Conservation (phyloP, 1,140 invertebrate genomes). For the Atta texana region DNA sequence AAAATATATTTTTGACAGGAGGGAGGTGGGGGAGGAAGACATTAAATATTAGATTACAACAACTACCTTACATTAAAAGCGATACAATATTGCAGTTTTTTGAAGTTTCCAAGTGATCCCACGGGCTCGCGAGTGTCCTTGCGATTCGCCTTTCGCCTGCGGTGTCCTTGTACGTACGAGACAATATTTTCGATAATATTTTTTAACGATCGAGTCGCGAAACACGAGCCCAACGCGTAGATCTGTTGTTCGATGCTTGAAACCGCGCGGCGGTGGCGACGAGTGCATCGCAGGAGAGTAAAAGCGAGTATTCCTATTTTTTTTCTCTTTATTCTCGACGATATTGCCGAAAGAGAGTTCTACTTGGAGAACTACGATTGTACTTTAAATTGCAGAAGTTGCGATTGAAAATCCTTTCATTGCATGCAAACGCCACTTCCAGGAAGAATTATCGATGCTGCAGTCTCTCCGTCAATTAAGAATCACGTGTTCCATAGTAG, state of each 20-base stretch:
- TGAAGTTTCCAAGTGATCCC: constrained; percentile 30
- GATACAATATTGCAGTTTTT: neutral
- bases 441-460: constrained; percentile 14
- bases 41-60: neutral
- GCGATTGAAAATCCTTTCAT: neutral
- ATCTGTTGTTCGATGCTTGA: constrained; percentile 72
- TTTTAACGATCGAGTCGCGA: constrained; percentile 76
- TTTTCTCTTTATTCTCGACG: constrained; percentile 22
- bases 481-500: constrained; percentile 53
- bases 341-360: constrained; percentile 21
- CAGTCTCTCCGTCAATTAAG: constrained; percentile 41
- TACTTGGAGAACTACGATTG: neutral
- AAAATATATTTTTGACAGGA: neutral
- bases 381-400: constrained; percentile 5
- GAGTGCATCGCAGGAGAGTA: neutral
- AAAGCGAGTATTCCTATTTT: neutral
- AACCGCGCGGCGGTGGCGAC: constrained; percentile 61
- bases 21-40: no score
- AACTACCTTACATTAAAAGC: neutral
- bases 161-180: constrained; percentile 74
- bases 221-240: constrained; percentile 75
- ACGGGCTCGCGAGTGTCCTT: constrained; percentile 39
- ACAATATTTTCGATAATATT: constrained; percentile 79
- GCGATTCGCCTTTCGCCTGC: constrained; percentile 63
- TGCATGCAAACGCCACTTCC: neutral